Conservation (phyloP, 2,888 invertebrate genomes). For the Heteropelma amictum region DNA sequence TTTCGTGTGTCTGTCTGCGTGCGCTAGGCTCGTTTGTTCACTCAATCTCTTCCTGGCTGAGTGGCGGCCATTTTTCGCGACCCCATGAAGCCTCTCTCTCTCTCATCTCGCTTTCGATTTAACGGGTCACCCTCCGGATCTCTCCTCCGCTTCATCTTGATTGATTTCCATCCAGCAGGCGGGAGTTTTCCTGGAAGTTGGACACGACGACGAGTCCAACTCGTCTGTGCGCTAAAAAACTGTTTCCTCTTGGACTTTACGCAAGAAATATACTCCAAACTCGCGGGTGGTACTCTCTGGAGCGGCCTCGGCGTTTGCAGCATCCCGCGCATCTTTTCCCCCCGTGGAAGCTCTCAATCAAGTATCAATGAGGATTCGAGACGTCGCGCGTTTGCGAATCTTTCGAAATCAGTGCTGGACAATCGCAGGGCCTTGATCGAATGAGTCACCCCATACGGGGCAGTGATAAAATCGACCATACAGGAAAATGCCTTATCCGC, state of each 20-base stretch:
- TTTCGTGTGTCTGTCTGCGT: conserved; percentile 1
- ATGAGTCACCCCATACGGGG: not conserved
- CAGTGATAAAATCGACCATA: not conserved
- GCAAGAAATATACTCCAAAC: too few relatives aligned
- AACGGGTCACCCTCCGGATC: conserved; percentile 35
- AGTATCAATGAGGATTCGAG: too few relatives aligned
- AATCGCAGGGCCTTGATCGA: too few relatives aligned
- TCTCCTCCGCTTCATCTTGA: conserved; percentile 30
- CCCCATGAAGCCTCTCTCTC: conserved; percentile 12
- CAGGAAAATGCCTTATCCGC: not conserved
- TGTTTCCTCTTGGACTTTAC: not conserved
- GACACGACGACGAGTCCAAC: conserved; percentile 11
- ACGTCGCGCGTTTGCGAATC: too few relatives aligned
- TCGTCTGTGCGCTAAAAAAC: not conserved
- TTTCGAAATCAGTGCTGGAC: too few relatives aligned
- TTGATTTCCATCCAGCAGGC: conserved; percentile 39
- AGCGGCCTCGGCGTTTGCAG: too few relatives aligned
- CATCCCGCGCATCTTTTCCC: too few relatives aligned
- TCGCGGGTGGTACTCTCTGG: too few relatives aligned
- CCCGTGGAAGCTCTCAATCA: too few relatives aligned
- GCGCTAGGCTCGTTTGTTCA: conserved; percentile 27
- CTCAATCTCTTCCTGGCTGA: conserved; percentile 14
- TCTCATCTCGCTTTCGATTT: conserved; percentile 29
- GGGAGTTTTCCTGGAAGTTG: conserved; percentile 41
- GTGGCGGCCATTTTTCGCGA: conserved; percentile 46